Evolutionary conservation across 1,140 invertebrate species (phyloP), one percentile per base, ranked within the genome.

Genomic region (Radopholus similis): DNA sequence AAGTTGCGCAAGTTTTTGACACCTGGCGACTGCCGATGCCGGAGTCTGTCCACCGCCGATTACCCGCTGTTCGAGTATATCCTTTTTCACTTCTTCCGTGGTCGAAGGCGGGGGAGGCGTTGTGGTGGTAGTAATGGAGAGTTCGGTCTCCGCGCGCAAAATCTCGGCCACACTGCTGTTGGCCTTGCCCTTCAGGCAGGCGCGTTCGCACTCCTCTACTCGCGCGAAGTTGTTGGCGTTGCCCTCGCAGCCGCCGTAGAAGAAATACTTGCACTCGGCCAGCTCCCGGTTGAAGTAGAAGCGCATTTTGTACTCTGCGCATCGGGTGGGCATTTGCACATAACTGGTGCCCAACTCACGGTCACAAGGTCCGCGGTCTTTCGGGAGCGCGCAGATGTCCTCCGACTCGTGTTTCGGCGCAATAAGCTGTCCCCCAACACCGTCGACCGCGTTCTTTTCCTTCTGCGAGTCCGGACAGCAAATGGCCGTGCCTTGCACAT

Each of bases 171-270:
- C n/a, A n/a, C n/a, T n/a, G n/a, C n/a, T n/a, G n/a, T n/a, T n/a
- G n/a, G n/a, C n/a, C n/a, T n/a, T n/a, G n/a, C n/a, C 69, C 28
- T 55, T 62, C 11, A 90, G 90, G 74, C 91, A 93, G 23, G 88
- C 86, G 68, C 90, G 84, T 78, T 91, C 88, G 58, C 91, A 93
- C 55, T 90, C 89, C 80, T 93, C 91, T 73, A 89, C 87, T 0
- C 89, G 89, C 5, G 88, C 82, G 83, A 90, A 93, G 77, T 89
- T 86, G 77, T 93, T 93, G 11, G 18, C 88, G 78, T 92, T 93
- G 54, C 91, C 91, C 57, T 88, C 88, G 80, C 91, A 93, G 9
- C 73, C 73, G 44, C 73, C 73, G 65, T 90, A 93, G 13, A 87
- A 85, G 82, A 93, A 93, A 32, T 88, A 86, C 35, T 87, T 85